phyloP scores from a whole-genome alignment of 2,888 invertebrate genomes.

The Polyploca ridens region DNA sequence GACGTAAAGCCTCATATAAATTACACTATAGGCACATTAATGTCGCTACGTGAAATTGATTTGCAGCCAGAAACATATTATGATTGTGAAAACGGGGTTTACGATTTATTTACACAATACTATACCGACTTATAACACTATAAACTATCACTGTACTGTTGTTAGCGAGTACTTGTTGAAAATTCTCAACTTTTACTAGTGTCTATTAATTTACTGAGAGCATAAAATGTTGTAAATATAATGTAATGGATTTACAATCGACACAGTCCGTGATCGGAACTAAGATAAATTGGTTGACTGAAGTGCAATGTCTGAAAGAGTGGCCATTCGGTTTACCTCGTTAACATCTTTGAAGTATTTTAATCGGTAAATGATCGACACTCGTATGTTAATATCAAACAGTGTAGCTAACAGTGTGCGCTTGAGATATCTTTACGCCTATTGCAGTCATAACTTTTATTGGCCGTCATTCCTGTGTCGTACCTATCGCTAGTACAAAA shows the following conservation, averaged over 20 bases:
- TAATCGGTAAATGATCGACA: neutral
- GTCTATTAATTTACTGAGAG: slow-evolving; percentile 18
- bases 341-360: neutral
- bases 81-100: slow-evolving; percentile 84
- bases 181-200: slow-evolving; percentile 31
- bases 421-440: slow-evolving; percentile 56
- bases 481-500: slow-evolving; percentile 43
- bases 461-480: slow-evolving; percentile 38
- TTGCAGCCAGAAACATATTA: slow-evolving; percentile 84
- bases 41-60: slow-evolving; percentile 84
- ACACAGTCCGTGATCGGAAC: neutral
- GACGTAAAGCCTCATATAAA: slow-evolving; percentile 82
- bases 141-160: slow-evolving; percentile 69
- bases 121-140: slow-evolving; percentile 74
- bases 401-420: slow-evolving; percentile 35
- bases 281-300: neutral
- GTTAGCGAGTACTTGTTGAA: slow-evolving; percentile 44
- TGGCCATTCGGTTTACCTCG: neutral
- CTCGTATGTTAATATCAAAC: slow-evolving; percentile 22
- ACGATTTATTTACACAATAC: slow-evolving; percentile 83
- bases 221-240: slow-evolving; percentile 19
- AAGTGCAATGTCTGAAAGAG: neutral
- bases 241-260: neutral
- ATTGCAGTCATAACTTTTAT: slow-evolving; percentile 60
- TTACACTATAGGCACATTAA: slow-evolving; percentile 83